Conservation (phyloP, 1,140 invertebrate species). For the Drosophila jambulina region DNA sequence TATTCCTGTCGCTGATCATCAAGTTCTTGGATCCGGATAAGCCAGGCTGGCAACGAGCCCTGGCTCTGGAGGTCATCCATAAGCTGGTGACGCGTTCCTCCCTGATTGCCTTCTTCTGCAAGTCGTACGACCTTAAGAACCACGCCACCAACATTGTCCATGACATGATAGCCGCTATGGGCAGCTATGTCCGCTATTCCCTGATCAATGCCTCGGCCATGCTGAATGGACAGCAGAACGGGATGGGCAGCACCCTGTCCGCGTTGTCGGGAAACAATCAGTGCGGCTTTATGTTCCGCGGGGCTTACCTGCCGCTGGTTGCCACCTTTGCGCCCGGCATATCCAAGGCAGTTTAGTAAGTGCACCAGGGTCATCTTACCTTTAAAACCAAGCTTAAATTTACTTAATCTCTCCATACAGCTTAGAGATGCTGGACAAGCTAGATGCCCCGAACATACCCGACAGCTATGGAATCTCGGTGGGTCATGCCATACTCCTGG, state of each 20-base stretch:
- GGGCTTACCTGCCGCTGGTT: conserved; percentile 95
- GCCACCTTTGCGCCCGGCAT: conserved; percentile 93
- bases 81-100: conserved; percentile 96
- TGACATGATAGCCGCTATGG: conserved; percentile 97
- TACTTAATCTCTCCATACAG: conserved; percentile 86
- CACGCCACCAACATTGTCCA: conserved; percentile 97
- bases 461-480: conserved; percentile 98
- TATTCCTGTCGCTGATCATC: conserved; percentile 98
- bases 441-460: conserved; percentile 95
- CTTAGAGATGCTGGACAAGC: conserved; percentile 97
- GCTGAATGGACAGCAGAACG: conserved; percentile 87
- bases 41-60: conserved; percentile 96
- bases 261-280: conserved; percentile 88
- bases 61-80: conserved; percentile 98
- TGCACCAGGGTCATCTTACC: conserved; percentile 36
- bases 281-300: conserved; percentile 96
- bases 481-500: conserved; percentile 95
- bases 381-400: neutral
- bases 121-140: conserved; percentile 96
- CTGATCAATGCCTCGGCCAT: conserved; percentile 87
- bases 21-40: conserved; percentile 99
- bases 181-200: conserved; percentile 97
- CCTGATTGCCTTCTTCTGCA: conserved; percentile 95
- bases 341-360: conserved; percentile 95
- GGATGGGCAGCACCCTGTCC: conserved; percentile 70